Conservation (phyloP, 2,797 vertebrate species). For the Nothura maculosa region DNA sequence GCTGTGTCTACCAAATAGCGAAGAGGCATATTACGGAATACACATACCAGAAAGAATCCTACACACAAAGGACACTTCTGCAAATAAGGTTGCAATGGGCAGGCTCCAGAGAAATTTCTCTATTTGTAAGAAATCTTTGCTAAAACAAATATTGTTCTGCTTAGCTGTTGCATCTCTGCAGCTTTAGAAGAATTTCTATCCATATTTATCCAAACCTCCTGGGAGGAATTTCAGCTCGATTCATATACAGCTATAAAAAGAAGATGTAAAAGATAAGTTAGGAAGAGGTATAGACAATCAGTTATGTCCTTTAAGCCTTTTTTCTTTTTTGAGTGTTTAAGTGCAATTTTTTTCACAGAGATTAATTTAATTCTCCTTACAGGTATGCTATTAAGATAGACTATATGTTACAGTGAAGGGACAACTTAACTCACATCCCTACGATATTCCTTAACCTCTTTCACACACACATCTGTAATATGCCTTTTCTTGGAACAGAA, state of each 20-base stretch:
- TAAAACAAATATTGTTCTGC: not conserved
- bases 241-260: not conserved
- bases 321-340: constrained; percentile 35
- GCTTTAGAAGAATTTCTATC: constrained; percentile 3
- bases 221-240: not conserved
- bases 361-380: constrained; percentile 46
- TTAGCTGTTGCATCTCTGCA: not conserved
- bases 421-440: not conserved
- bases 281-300: not conserved
- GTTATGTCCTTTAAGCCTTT: constrained; percentile 40
- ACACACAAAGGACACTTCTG: not conserved
- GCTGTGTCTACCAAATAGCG: not conserved
- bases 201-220: not conserved
- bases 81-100: not conserved
- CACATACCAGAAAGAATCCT: not conserved
- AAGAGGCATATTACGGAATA: not conserved
- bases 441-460: not conserved
- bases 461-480: constrained; percentile 7
- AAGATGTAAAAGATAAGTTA: not conserved
- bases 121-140: not conserved
- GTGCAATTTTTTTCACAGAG: constrained; percentile 16
- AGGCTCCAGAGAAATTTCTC: not conserved
- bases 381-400: constrained; percentile 28
- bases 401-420: constrained; percentile 35
- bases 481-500: not conserved